Evolutionary conservation across 1,140 invertebrate species (phyloP), one percentile per base, ranked within the genome.

Genomic region (Periplaneta americana): DNA sequence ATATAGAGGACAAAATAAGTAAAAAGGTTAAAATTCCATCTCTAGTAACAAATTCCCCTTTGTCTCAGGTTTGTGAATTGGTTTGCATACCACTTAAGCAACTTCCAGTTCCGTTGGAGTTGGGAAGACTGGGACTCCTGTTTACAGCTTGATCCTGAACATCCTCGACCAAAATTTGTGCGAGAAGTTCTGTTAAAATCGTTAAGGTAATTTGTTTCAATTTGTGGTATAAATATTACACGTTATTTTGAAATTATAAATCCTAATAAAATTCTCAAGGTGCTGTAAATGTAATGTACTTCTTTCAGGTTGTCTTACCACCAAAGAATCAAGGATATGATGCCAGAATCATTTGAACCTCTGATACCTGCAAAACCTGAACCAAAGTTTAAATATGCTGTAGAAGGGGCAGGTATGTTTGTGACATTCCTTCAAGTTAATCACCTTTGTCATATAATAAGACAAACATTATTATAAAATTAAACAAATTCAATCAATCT

Each of bases 61-160:
- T 78, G 32, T 75, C 86, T 5, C 81, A 93, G 93, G 84, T 98
- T 99, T 88, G 95, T 97, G 4, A 95, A 93, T 86, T 99, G 98
- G 98, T 99, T 99, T 90, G 93, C 97, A 0, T 99, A 99, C 87
- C 98, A 99, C 90, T 91, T 99, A 87, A 99, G 98, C 87, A 99
- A 99, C 89, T 99, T 99, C 86, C 98, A 99, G 88, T 99, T 98
- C 86, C 93, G 97, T 79, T 99, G 98, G 98, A 97, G 96, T 3
- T 99, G 99, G 99, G 96, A 98, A 84, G 97, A 98, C 85, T 98
- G 97, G 96, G 94, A 95, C 85, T 92, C 92, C 74, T 96, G 95
- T 85, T 89, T 97, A 34, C 92, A 94, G 84, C 89, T 97, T n/a
- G 97, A 99, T 87, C 86, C 91, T 18, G 96, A 98, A 84, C 95